A percentile compares a stretch with the other conserved stretches of the same genome.
Conservation (phyloP, 2,888 invertebrate genomes). For the Pherbina coryleti region DNA sequence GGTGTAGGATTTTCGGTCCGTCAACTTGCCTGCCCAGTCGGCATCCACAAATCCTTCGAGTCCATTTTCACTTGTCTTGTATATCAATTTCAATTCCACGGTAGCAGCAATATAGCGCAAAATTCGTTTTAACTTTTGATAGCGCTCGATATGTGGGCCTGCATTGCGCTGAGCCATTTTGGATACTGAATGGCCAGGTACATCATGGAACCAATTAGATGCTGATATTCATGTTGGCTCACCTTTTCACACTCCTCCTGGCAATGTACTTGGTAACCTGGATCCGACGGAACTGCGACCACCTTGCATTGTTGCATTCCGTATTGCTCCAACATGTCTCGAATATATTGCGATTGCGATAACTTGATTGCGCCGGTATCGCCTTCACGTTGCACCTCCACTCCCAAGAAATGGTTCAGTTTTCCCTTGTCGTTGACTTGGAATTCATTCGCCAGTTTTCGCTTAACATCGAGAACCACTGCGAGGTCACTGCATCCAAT, state of each 20-base stretch:
- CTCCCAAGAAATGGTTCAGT: conserved; percentile 32
- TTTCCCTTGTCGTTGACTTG: conserved; percentile 11
- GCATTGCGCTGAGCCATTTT: neutral
- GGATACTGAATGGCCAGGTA: conserved; percentile 8
- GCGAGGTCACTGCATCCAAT: no score
- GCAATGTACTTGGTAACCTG: conserved; percentile 29
- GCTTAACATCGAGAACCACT: neutral
- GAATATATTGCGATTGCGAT: conserved; percentile 6
- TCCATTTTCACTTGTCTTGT: neutral
- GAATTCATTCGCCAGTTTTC: neutral
- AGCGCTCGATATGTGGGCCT: neutral
- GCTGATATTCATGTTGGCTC: conserved; percentile 17
- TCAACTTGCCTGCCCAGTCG: neutral
- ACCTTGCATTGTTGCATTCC: conserved; percentile 31
- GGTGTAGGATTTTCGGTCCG: conserved; percentile 7
- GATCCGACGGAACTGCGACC: conserved; percentile 34
- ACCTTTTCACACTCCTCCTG: conserved; percentile 34
- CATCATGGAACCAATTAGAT: conserved; percentile 34
- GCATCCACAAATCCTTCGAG: neutral
- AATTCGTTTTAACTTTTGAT: neutral
- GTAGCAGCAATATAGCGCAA: no score
- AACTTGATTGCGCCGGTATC: conserved; percentile 40
- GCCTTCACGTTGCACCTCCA: conserved; percentile 45
- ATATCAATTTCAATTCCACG: no score
- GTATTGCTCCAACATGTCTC: conserved; percentile 28